phyloP scores from a whole-genome alignment of 2,113 vertebrate genomes.

The Sceloporus undulatus region DNA sequence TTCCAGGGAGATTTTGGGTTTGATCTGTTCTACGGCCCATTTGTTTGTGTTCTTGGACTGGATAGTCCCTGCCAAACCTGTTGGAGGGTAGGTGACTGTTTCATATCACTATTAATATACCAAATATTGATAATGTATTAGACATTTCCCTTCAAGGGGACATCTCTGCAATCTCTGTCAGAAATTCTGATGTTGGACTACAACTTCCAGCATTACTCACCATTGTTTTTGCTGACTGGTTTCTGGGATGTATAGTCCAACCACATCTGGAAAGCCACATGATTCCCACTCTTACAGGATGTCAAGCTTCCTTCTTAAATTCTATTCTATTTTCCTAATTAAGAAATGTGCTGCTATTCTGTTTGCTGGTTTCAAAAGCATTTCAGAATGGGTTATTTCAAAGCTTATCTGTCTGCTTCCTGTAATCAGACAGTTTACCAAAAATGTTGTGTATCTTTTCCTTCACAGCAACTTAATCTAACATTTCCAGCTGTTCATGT shows the following conservation, averaged over 20 bases:
- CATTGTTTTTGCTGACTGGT: background rate
- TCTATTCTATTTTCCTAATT: too few relatives aligned
- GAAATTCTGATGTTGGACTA: background rate
- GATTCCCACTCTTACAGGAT: too few relatives aligned
- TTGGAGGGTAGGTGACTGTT: too few relatives aligned
- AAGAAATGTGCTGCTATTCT: too few relatives aligned
- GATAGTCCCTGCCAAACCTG: too few relatives aligned
- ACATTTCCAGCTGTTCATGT: conserved; percentile 31
- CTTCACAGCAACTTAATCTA: background rate
- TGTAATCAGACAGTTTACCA: conserved; percentile 6
- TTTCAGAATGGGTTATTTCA: background rate
- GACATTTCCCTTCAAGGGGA: too few relatives aligned
- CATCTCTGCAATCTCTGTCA: background rate
- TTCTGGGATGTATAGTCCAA: background rate
- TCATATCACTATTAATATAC: too few relatives aligned
- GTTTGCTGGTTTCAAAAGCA: background rate
- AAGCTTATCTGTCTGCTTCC: conserved; percentile 8
- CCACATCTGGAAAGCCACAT: background rate
- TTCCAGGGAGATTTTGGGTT: too few relatives aligned
- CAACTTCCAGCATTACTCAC: background rate
- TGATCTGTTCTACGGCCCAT: too few relatives aligned
- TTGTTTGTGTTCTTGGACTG: too few relatives aligned
- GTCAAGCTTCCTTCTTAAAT: too few relatives aligned
- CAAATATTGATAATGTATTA: too few relatives aligned
- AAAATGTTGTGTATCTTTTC: conserved; percentile 17